Evolutionary conservation across 2,113 vertebrate genomes (phyloP).

Genomic region (Oxyruncus cristatus): DNA sequence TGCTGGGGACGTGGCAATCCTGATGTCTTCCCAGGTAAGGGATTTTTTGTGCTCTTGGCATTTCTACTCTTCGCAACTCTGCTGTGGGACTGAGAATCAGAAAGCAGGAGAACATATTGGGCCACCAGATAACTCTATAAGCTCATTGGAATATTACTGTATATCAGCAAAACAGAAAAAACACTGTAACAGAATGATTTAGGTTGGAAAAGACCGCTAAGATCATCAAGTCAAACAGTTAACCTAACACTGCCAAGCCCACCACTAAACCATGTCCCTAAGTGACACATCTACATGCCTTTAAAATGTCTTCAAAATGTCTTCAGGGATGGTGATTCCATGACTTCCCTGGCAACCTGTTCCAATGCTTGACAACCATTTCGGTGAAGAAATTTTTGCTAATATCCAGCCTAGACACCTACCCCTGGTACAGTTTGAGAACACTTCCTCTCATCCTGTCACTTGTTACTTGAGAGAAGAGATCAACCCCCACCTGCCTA

Average conservation of each 20-base stretch:
- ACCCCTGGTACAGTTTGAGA: neutral
- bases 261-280: neutral
- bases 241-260: neutral
- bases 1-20: neutral
- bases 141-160: rapidly evolving
- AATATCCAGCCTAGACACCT: neutral
- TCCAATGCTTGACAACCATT: neutral
- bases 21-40: neutral
- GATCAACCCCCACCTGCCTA: neutral
- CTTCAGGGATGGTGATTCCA: neutral
- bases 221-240: neutral
- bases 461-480: neutral
- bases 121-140: neutral
- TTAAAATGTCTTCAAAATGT: neutral
- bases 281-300: rapidly evolving
- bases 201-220: neutral
- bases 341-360: neutral
- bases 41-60: neutral
- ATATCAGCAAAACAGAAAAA: neutral
- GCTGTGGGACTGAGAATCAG: neutral
- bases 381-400: neutral
- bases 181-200: neutral
- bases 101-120: neutral
- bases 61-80: neutral
- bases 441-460: neutral